phyloP scores from a whole-genome alignment of 1,140 invertebrate species.

The Eurosta solidaginis region DNA sequence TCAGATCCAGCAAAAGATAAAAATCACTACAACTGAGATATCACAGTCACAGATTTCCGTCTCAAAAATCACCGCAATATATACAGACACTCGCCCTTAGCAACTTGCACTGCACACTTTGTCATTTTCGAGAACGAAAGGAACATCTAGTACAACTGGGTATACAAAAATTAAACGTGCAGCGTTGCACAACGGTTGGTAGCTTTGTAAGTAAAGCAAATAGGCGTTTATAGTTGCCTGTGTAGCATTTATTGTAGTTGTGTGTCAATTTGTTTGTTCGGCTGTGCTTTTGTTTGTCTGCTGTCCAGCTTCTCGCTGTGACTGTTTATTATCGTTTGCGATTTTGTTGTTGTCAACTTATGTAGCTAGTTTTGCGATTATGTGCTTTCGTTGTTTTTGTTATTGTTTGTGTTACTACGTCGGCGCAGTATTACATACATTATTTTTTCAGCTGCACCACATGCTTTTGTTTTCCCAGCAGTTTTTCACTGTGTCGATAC shows the following conservation, averaged over 20 bases:
- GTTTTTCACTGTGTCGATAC: conserved; percentile 25
- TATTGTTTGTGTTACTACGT: not conserved
- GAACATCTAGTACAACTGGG: not conserved
- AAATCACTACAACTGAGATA: too few relatives aligned
- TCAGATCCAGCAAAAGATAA: too few relatives aligned
- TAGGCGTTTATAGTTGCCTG: not conserved
- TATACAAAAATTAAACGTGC: not conserved
- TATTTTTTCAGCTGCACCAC: not conserved
- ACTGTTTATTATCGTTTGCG: not conserved
- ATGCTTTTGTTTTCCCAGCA: conserved; percentile 2
- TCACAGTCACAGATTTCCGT: too few relatives aligned
- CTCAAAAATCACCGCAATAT: too few relatives aligned
- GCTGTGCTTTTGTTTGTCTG: not conserved
- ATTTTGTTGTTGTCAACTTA: not conserved
- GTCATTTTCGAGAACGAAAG: too few relatives aligned
- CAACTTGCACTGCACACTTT: too few relatives aligned
- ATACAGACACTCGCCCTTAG: too few relatives aligned
- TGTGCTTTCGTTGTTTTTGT: not conserved
- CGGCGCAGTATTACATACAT: not conserved
- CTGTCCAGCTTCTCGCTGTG: not conserved
- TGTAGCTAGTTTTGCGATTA: not conserved
- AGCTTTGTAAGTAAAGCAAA: not conserved
- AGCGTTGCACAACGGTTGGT: not conserved
- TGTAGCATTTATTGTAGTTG: not conserved
- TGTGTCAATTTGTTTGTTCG: too few relatives aligned